phyloP scores from a whole-genome alignment of 1,140 invertebrate species.

The Drosophila sproati region DNA sequence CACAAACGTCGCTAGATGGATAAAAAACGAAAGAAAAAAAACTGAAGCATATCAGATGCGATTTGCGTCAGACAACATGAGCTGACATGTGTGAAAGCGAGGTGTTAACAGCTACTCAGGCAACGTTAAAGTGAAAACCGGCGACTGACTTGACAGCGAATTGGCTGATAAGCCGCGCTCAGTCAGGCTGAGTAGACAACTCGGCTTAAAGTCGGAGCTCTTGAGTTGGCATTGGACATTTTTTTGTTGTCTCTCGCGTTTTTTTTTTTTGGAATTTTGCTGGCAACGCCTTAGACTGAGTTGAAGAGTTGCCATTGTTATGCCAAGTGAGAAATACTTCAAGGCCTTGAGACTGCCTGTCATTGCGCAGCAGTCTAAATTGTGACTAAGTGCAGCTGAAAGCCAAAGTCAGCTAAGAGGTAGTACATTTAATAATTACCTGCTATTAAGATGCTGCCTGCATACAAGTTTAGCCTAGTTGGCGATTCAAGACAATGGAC shows the following conservation, averaged over 20 bases:
- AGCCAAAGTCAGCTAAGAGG: slow-evolving; percentile 39
- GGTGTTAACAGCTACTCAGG: slow-evolving; percentile 46
- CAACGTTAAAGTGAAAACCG: slow-evolving; percentile 63
- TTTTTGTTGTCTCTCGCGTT: neutral
- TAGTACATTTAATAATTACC: slow-evolving; percentile 64
- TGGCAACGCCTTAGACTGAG: slow-evolving; percentile 46
- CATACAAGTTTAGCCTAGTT: no score
- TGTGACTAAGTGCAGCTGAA: slow-evolving; percentile 73
- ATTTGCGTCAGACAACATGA: slow-evolving; percentile 40
- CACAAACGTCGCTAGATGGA: neutral
- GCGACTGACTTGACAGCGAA: slow-evolving; percentile 39
- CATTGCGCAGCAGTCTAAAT: slow-evolving; percentile 58
- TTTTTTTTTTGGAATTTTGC: slow-evolving; percentile 3
- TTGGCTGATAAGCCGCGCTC: slow-evolving; percentile 58
- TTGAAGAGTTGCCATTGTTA: slow-evolving; percentile 68
- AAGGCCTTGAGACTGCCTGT: slow-evolving; percentile 68
- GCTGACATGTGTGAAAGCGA: slow-evolving; percentile 68
- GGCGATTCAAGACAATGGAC: slow-evolving; percentile 25
- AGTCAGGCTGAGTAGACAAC: slow-evolving; percentile 28
- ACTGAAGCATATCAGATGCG: neutral
- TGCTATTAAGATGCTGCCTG: slow-evolving; percentile 50
- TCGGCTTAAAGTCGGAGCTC: slow-evolving; percentile 42
- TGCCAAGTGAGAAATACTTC: slow-evolving; percentile 49
- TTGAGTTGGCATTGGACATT: slow-evolving; percentile 21
- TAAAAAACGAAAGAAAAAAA: neutral